phyloP scores from a whole-genome alignment of 30 jellyfish, hydroid and myxozoan species.

The Turritopsis rubra region DNA sequence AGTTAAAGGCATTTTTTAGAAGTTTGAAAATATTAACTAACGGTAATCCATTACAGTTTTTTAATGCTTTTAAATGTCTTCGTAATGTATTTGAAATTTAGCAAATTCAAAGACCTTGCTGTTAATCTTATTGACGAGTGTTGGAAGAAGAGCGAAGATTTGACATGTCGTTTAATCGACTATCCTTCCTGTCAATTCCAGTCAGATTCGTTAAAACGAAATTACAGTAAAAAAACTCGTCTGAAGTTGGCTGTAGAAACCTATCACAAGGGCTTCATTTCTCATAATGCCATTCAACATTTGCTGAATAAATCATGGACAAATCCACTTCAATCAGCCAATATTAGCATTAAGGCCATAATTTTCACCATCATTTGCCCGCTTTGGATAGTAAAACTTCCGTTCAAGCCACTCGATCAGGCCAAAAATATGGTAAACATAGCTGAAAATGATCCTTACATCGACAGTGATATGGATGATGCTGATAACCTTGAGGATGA shows the following conservation, averaged over 20 bases:
- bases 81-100: not conserved
- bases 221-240: constrained; percentile 31
- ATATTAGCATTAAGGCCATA: not conserved
- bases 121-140: not conserved
- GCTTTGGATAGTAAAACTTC: not conserved
- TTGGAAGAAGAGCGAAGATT: not conserved
- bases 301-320: constrained; percentile 68
- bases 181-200: not conserved
- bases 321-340: constrained; percentile 29
- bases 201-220: not conserved
- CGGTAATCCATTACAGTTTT: too few species aligned
- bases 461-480: too few species aligned
- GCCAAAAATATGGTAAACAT: not conserved
- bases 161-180: not conserved
- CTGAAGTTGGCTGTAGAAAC: constrained; percentile 66
- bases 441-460: not conserved
- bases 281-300: constrained; percentile 73
- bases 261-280: constrained; percentile 52
- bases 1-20: too few species aligned
- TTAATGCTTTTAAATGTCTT: not conserved
- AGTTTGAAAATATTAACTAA: too few species aligned
- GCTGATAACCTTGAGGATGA: not conserved
- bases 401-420: not conserved
- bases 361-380: not conserved
- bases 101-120: not conserved